Percentiles rank a stretch among this genome's conserved stretches.
Evolutionary conservation across 2,888 invertebrate genomes (phyloP).

Genomic region (Euplagia quadripunctaria): DNA sequence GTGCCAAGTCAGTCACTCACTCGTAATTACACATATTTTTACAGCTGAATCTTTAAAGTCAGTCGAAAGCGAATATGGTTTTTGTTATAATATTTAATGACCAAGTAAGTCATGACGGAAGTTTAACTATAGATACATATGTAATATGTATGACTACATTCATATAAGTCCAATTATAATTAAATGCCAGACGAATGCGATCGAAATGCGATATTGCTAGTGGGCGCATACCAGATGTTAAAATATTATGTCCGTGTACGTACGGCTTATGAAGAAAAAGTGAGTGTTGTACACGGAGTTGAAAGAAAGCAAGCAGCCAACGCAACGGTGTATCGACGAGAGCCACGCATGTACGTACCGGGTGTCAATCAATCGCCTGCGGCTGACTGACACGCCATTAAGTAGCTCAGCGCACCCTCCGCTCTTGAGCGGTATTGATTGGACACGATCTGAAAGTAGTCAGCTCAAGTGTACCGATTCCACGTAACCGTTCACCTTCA

Average conservation of each 20-base stretch:
- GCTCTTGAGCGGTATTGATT: slow-evolving; percentile 10
- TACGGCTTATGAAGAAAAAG: slow-evolving; percentile 6
- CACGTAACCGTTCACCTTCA: slow-evolving; percentile 6
- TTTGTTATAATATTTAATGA: slow-evolving; percentile 14
- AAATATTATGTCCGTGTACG: background rate
- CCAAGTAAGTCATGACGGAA: slow-evolving; percentile 13
- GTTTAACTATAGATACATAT: background rate
- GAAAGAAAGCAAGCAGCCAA: slow-evolving; percentile 13
- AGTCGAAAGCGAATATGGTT: background rate
- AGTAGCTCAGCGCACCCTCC: slow-evolving; percentile 14
- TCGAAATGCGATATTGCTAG: slow-evolving; percentile 10
- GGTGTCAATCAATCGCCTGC: slow-evolving; percentile 21
- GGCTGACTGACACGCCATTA: slow-evolving; percentile 18
- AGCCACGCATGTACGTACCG: background rate
- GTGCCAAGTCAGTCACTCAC: slow-evolving; percentile 6
- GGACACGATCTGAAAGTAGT: slow-evolving; percentile 20
- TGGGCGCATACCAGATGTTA: background rate
- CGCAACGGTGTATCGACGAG: background rate
- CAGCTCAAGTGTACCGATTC: slow-evolving; percentile 6
- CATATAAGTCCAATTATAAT: slow-evolving; percentile 4
- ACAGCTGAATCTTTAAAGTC: slow-evolving; percentile 9
- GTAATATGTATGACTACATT: background rate
- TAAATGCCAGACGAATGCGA: slow-evolving; percentile 8
- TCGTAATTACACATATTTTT: background rate
- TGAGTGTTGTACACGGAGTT: slow-evolving; percentile 3